Conservation (phyloP, 2,113 vertebrate species). For the Psephotus haematonotus region DNA sequence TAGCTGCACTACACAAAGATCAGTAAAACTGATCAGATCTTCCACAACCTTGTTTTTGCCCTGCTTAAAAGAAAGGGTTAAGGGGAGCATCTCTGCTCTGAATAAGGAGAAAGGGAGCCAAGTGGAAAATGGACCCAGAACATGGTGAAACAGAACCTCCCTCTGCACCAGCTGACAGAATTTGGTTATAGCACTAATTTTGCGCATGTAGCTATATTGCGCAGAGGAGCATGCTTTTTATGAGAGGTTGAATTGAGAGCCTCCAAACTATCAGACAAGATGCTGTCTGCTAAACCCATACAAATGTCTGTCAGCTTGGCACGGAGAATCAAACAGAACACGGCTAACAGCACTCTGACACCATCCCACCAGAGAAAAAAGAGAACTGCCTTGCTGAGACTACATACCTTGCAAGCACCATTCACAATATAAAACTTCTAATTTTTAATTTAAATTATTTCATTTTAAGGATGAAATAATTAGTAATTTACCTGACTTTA, state of each 20-base stretch:
- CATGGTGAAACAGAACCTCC: neutral
- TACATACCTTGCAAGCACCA: accelerated
- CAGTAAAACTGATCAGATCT: neutral
- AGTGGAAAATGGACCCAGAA: neutral
- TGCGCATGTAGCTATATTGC: accelerated
- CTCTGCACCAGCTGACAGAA: accelerated
- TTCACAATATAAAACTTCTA: neutral
- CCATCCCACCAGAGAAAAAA: neutral
- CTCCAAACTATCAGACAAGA: neutral
- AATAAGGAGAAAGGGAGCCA: neutral
- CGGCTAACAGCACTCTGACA: neutral
- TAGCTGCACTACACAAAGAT: neutral
- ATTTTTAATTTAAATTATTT: neutral
- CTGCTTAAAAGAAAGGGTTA: neutral
- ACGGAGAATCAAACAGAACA: neutral
- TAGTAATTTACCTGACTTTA: neutral
- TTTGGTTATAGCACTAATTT: neutral
- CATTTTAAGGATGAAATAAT: neutral
- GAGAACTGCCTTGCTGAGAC: neutral
- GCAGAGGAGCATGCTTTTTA: neutral
- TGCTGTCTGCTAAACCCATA: neutral
- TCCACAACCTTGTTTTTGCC: neutral
- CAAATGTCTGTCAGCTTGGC: neutral
- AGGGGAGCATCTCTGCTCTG: neutral
- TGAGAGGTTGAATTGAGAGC: neutral